Evolutionary conservation across 2,888 invertebrate genomes (phyloP).

Genomic region (Netelia fuscicornis): DNA sequence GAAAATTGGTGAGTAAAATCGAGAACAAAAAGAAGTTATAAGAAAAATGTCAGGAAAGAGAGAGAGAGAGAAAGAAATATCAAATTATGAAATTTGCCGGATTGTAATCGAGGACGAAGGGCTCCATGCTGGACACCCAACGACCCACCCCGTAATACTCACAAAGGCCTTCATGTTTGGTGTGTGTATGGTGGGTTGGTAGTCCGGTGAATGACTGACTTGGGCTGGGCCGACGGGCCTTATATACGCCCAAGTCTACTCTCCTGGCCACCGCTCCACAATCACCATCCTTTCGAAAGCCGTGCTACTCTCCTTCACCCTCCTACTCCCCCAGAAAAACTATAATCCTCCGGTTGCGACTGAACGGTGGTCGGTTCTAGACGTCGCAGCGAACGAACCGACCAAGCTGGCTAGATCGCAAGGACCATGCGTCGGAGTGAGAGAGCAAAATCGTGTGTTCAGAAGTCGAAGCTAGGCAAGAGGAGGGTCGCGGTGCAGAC

Average conservation of each 20-base stretch:
- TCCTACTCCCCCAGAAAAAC: constrained; percentile 80
- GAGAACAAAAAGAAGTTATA: background rate
- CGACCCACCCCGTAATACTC: constrained; percentile 79
- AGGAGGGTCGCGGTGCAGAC: constrained; percentile 65
- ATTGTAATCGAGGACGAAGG: constrained; percentile 43
- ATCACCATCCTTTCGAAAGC: constrained; percentile 85
- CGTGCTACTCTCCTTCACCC: constrained; percentile 78
- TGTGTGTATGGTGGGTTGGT: constrained; percentile 84
- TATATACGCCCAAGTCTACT: constrained; percentile 84
- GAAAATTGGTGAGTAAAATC: background rate
- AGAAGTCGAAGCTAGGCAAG: constrained; percentile 61
- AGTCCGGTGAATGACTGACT: constrained; percentile 85
- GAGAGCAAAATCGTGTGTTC: constrained; percentile 33
- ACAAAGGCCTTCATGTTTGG: constrained; percentile 85
- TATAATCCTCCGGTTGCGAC: constrained; percentile 80
- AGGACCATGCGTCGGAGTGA: constrained; percentile 46
- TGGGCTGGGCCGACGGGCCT: constrained; percentile 83
- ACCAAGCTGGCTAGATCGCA: background rate
- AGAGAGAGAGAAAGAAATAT: constrained; percentile 18
- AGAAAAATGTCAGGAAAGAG: background rate
- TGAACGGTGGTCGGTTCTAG: constrained; percentile 65
- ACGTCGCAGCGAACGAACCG: constrained; percentile 23
- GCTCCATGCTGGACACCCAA: constrained; percentile 60
- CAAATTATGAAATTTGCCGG: constrained; percentile 1
- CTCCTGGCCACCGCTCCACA: constrained; percentile 81